Conservation (phyloP, 1,140 invertebrate genomes). For the Nylanderia fulva region DNA sequence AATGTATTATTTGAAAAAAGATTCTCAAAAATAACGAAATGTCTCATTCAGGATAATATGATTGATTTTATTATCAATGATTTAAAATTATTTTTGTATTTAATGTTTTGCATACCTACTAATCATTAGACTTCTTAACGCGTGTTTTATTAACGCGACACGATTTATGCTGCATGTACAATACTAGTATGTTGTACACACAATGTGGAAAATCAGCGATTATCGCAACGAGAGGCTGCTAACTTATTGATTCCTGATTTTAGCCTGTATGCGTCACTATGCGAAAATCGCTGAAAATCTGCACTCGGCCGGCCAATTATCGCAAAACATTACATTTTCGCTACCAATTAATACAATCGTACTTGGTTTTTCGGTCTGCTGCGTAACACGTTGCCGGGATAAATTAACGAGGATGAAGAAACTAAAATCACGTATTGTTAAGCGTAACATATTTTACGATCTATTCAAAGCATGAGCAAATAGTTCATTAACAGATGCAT, state of each 20-base stretch:
- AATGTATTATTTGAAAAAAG: not conserved
- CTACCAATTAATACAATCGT: constrained; percentile 41
- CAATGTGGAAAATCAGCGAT: constrained; percentile 18
- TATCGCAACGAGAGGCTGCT: constrained; percentile 31
- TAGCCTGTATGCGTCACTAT: constrained; percentile 19
- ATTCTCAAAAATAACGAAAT: not conserved
- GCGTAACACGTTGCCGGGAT: not conserved
- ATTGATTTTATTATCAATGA: constrained; percentile 10
- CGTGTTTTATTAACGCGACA: not conserved
- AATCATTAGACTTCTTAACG: constrained; percentile 30
- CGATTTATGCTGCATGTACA: constrained; percentile 38
- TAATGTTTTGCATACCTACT: not conserved
- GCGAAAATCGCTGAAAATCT: constrained; percentile 45
- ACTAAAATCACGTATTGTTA: constrained; percentile 12
- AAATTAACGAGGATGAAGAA: constrained; percentile 55
- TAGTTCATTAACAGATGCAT: constrained; percentile 22
- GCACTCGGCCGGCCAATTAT: constrained; percentile 46
- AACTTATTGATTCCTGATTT: constrained; percentile 55
- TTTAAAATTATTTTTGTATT: constrained; percentile 14
- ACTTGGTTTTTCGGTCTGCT: constrained; percentile 39
- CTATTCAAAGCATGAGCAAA: constrained; percentile 9
- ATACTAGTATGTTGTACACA: not conserved
- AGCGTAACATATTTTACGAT: constrained; percentile 31
- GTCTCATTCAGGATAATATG: not conserved
- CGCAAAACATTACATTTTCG: constrained; percentile 53